Evolutionary conservation across 2,113 vertebrate genomes (phyloP), one percentile per base, ranked within the genome.

Genomic region (Turdus rufiventris): DNA sequence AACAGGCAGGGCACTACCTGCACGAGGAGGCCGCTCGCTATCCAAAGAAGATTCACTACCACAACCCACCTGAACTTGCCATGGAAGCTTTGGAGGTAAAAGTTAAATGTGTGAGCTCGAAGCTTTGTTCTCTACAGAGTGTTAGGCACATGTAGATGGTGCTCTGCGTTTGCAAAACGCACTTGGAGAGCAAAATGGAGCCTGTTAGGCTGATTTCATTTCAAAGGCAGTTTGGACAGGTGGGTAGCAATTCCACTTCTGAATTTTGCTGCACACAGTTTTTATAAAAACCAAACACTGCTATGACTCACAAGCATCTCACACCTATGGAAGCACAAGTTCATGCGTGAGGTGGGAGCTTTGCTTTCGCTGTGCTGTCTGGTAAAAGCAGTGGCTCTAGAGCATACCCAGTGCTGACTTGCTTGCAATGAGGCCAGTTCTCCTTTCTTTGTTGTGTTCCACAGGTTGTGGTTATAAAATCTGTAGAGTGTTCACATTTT

Each of bases 41-140:
- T 29, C 99, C 99, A 4, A 98, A 99, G 86, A 99, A 99, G 98
- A 99, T 99, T 94, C 99, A 99, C 96, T 99, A 99, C 97, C 99
- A 99, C 93, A 99, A 99, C 85, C 99, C 99, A 11, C 99, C 99
- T 5, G 99, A 99, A 85, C 98, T 99, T 84, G 99, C 99, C 82
- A 99, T 99, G 99, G 99, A 99, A 94, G 99, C 99, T 2, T 88
- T 99, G 92, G 99, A 99, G 99, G 99, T 99, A 98, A 98, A 70
- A 26, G 25, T 38, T 38, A 12, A 56, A 25, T n/a, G 9, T 0
- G 0, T 61, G 3, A n/a, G 33, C 31, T 61, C 24, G 8, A 56
- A 57, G 36, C 29, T 4, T 38, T 20, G 19, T 58, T 78, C 50
- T 42, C 31, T 57, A 1, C 45, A 54, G 38, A 2, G 33, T 34